Evolutionary conservation across 2,888 invertebrate genomes (phyloP).

Genomic region (Imbricaverruca yamaguchii): DNA sequence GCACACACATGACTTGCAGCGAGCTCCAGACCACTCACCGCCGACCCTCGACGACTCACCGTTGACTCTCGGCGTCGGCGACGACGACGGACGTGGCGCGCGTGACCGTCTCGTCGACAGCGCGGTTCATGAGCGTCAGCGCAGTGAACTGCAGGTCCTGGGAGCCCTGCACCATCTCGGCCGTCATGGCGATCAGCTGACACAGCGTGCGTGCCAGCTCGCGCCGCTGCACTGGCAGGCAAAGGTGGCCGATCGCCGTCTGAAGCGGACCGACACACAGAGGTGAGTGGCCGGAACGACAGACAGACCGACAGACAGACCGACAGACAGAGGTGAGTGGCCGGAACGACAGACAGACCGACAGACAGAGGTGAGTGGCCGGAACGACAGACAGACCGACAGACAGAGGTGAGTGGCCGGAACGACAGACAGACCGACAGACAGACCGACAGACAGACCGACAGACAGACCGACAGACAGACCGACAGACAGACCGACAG

Average conservation of each 20-base stretch:
- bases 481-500: no score
- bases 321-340: slow-evolving; percentile 1
- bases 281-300: no score
- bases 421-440: no score
- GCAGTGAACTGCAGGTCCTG: slow-evolving; percentile 55
- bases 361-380: no score
- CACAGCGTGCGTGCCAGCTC: slow-evolving; percentile 46
- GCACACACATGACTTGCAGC: neutral
- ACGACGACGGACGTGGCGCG: slow-evolving; percentile 42
- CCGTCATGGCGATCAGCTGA: slow-evolving; percentile 48
- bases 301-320: neutral
- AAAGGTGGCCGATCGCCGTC: neutral
- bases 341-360: no score
- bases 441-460: no score
- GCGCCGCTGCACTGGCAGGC: neutral
- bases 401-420: no score
- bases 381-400: no score
- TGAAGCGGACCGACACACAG: neutral
- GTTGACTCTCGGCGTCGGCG: slow-evolving; percentile 33
- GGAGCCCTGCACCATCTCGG: slow-evolving; percentile 50
- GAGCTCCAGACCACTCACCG: neutral
- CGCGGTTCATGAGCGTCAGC: slow-evolving; percentile 52
- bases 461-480: no score
- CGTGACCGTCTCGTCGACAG: slow-evolving; percentile 49
- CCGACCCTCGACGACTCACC: neutral